A percentile compares a stretch with the other conserved stretches of the same genome.
These are phyloP conservation scores for Lates calcarifer DNA, from an alignment of 2,113 vertebrate species.

Conservation along the genomic window DNA sequence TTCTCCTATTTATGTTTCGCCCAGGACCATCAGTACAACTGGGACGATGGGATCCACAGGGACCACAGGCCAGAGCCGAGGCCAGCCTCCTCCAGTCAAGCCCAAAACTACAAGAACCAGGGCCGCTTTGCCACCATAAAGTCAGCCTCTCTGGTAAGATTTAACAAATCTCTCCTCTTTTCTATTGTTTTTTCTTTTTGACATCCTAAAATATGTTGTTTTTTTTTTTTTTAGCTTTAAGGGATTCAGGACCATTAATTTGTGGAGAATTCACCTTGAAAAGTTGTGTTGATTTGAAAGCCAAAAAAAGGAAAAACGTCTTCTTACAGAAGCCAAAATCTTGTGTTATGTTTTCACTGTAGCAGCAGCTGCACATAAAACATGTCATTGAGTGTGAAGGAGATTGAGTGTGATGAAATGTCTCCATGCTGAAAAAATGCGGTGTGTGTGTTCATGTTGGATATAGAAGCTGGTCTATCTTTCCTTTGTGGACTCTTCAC, in stretches of 20 bases:
- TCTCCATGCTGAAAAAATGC: not conserved
- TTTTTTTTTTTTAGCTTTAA: not conserved
- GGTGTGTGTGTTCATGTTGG: not conserved
- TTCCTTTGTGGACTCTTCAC: not conserved
- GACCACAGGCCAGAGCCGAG: slow-evolving; percentile 93
- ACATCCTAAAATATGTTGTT: not conserved
- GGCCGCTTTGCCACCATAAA: slow-evolving; percentile 98
- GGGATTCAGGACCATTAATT: slow-evolving; percentile 1
- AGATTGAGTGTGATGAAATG: not conserved
- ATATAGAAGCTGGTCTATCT: not conserved
- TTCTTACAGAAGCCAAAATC: not conserved
- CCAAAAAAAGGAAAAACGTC: accelerated
- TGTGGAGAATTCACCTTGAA: not conserved
- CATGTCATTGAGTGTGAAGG: slow-evolving; percentile 8
- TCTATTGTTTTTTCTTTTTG: not conserved
- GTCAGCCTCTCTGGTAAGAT: slow-evolving; percentile 98
- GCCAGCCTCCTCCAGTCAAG: slow-evolving; percentile 92
- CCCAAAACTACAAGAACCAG: slow-evolving; percentile 96
- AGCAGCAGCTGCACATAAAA: slow-evolving; percentile 20
- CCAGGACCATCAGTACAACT: slow-evolving; percentile 97
- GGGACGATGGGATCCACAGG: slow-evolving; percentile 94
- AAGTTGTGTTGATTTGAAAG: slow-evolving; percentile 1
- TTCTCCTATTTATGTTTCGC: slow-evolving; percentile 55
- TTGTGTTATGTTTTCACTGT: not conserved
- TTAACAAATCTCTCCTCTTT: not conserved